Evolutionary conservation across 2,797 vertebrate genomes (phyloP).

Genomic region (Sebastes wilsoni): DNA sequence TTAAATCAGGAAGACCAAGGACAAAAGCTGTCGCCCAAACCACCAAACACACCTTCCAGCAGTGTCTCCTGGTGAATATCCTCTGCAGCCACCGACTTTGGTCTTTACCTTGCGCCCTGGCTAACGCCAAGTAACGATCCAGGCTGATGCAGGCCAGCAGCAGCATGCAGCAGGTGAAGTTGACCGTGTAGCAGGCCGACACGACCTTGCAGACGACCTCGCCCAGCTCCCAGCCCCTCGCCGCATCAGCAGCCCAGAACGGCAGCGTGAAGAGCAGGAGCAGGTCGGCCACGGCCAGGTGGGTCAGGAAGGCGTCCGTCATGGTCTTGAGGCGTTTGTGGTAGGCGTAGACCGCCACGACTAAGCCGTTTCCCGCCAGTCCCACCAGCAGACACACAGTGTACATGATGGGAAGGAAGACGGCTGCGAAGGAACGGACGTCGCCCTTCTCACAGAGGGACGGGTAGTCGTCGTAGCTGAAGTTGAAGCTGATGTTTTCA

Average conservation of each 20-base stretch:
- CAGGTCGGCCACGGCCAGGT: conserved; percentile 91
- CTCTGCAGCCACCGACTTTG: conserved; percentile 33
- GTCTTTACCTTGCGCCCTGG: conserved; percentile 20
- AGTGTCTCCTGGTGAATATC: conserved; percentile 68
- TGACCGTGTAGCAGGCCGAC: conserved; percentile 88
- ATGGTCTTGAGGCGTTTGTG: conserved; percentile 89
- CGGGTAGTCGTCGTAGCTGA: conserved; percentile 82
- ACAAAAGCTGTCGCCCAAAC: conserved; percentile 86
- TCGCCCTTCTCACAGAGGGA: conserved; percentile 87
- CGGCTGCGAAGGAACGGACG: conserved; percentile 85
- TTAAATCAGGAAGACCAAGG: conserved; percentile 88
- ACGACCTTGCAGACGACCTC: conserved; percentile 85
- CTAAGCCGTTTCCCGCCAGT: conserved; percentile 87
- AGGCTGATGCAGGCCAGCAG: conserved; percentile 93
- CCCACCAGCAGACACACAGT: conserved; percentile 84
- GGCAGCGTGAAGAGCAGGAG: conserved; percentile 91
- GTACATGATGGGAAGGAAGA: conserved; percentile 90
- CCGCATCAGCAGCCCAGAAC: conserved; percentile 89
- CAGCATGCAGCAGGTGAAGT: conserved; percentile 93
- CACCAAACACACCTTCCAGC: conserved; percentile 79
- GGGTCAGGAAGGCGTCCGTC: conserved; percentile 89
- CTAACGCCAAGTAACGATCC: conserved; percentile 86
- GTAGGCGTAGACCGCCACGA: conserved; percentile 87
- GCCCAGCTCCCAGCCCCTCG: conserved; percentile 90
- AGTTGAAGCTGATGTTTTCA: conserved; percentile 71